Conservation (phyloP, 37 sponge, comb jelly and placozoan genomes). For the Beroe ovata region DNA sequence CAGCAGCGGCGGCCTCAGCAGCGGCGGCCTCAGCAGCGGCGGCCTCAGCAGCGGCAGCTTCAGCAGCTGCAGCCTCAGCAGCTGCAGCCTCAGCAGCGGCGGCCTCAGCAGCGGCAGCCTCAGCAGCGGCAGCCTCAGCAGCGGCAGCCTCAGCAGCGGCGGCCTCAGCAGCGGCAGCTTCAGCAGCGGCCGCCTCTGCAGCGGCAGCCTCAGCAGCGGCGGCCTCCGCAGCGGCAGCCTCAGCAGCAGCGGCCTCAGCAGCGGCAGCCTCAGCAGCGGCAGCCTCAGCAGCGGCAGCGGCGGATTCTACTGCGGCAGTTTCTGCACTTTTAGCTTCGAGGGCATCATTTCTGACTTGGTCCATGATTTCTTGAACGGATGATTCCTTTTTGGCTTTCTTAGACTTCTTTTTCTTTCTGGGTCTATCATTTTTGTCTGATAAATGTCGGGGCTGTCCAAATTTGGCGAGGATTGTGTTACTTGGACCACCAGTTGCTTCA, state of each 20-base stretch:
- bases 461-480: constrained; percentile 27
- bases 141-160: neutral
- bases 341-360: constrained; percentile 10
- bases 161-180: neutral
- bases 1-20: constrained; percentile 7
- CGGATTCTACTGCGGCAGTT: neutral
- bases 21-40: neutral
- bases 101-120: neutral
- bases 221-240: neutral
- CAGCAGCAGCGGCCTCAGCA: neutral
- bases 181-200: neutral
- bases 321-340: neutral
- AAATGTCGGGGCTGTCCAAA: constrained; percentile 41
- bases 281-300: constrained; percentile 9
- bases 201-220: neutral
- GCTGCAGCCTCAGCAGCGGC: neutral
- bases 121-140: neutral
- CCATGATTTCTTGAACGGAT: constrained; percentile 50
- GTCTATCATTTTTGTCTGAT: neutral
- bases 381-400: constrained; percentile 17
- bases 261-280: constrained; percentile 4
- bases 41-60: neutral
- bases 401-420: neutral
- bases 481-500: neutral
- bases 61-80: neutral